Conservation (phyloP, 2,888 invertebrate genomes). For the Epinotia ramella region DNA sequence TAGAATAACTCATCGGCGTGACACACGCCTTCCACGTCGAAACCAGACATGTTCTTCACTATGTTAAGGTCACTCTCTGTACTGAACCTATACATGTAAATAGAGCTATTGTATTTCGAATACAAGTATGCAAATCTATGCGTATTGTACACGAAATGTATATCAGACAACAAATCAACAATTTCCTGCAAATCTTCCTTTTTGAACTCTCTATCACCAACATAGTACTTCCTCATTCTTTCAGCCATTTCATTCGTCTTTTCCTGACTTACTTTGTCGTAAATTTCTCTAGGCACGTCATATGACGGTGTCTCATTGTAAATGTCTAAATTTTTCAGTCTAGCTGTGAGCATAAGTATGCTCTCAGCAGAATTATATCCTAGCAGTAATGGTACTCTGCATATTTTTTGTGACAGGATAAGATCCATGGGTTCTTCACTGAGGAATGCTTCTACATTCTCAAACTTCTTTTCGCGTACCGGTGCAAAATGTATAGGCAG, state of each 20-base stretch:
- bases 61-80: slow-evolving; percentile 55
- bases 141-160: slow-evolving; percentile 50
- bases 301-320: slow-evolving; percentile 44
- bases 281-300: slow-evolving; percentile 48
- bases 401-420: slow-evolving; percentile 44
- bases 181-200: slow-evolving; percentile 47
- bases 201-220: slow-evolving; percentile 49
- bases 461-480: slow-evolving; percentile 49
- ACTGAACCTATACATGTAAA: slow-evolving; percentile 57
- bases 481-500: slow-evolving; percentile 50
- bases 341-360: slow-evolving; percentile 38
- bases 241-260: slow-evolving; percentile 51
- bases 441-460: slow-evolving; percentile 48
- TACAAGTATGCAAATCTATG: slow-evolving; percentile 53
- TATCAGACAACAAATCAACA: slow-evolving; percentile 49
- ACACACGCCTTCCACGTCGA: slow-evolving; percentile 59
- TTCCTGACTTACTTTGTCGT: slow-evolving; percentile 45
- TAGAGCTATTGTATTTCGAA: slow-evolving; percentile 42
- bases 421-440: slow-evolving; percentile 43
- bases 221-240: slow-evolving; percentile 53
- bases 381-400: slow-evolving; percentile 48
- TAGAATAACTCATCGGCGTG: slow-evolving; percentile 76
- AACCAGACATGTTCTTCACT: slow-evolving; percentile 50
- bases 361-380: slow-evolving; percentile 52
- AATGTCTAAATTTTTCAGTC: slow-evolving; percentile 44